Conservation (phyloP, 2,888 invertebrate genomes). For the Tinea semifulvella region DNA sequence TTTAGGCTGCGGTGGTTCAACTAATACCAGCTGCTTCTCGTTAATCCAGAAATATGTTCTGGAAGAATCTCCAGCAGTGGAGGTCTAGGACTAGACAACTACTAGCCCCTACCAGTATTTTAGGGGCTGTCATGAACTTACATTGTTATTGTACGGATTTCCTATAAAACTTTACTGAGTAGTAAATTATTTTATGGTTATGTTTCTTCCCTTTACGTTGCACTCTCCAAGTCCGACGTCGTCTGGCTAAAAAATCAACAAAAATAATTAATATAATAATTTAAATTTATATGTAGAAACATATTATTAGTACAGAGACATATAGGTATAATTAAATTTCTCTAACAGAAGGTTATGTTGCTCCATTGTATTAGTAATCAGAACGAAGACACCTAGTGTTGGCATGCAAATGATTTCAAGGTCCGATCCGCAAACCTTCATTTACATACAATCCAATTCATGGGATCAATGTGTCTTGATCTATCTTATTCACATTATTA, state of each 20-base stretch:
- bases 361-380: neutral
- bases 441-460: conserved; percentile 49
- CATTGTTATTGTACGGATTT: too few relatives aligned
- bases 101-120: too few relatives aligned
- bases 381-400: conserved; percentile 18
- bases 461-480: neutral
- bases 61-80: too few relatives aligned
- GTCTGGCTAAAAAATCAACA: neutral
- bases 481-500: neutral
- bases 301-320: neutral
- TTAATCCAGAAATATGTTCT: too few relatives aligned
- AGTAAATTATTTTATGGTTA: too few relatives aligned
- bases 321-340: conserved; percentile 1
- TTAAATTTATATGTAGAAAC: neutral
- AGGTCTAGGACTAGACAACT: too few relatives aligned
- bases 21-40: too few relatives aligned
- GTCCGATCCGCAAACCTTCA: conserved; percentile 25
- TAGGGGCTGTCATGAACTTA: too few relatives aligned
- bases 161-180: too few relatives aligned
- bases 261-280: neutral
- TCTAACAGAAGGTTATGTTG: conserved; percentile 2
- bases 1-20: too few relatives aligned
- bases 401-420: conserved; percentile 41
- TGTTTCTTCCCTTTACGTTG: too few relatives aligned
- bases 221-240: too few relatives aligned